Evolutionary conservation across 1,140 invertebrate species (phyloP).

Genomic region (Oedothorax gibbosus): DNA sequence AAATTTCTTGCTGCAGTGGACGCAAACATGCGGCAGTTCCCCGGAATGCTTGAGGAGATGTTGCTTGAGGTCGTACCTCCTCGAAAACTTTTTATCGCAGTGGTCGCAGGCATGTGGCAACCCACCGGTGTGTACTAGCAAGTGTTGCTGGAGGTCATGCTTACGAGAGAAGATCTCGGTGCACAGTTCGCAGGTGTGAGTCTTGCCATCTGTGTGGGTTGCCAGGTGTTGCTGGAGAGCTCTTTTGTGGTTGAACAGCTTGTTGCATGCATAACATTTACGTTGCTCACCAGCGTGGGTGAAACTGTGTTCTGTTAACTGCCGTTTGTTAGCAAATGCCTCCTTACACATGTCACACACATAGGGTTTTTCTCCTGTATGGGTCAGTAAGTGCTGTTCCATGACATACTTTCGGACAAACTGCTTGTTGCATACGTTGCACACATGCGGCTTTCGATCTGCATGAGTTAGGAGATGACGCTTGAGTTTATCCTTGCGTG

Average conservation of each 20-base stretch:
- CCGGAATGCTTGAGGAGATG: constrained; percentile 72
- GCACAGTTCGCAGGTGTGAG: constrained; percentile 2
- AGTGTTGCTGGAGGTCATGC: background rate
- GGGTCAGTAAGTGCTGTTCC: background rate
- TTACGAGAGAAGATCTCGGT: background rate
- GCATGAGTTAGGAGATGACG: constrained; percentile 72
- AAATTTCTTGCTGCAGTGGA: constrained; percentile 27
- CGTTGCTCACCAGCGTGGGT: no score
- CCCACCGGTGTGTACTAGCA: background rate
- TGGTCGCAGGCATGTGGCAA: constrained; percentile 70
- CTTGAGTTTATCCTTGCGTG: constrained; percentile 71
- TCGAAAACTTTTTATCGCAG: constrained; percentile 74
- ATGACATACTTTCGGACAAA: background rate
- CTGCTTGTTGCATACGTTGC: constrained; percentile 64
- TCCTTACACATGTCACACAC: background rate
- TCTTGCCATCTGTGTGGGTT: no score
- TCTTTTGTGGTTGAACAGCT: no score
- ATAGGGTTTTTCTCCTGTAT: constrained; percentile 3
- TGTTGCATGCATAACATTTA: no score
- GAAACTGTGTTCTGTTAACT: background rate
- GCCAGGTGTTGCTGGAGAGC: no score
- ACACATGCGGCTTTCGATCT: constrained; percentile 74
- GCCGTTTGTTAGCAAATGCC: background rate
- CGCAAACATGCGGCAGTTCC: constrained; percentile 75
- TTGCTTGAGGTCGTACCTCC: constrained; percentile 70